Evolutionary conservation across 2,888 invertebrate species (phyloP), one percentile per base, ranked within the genome.

Genomic region (Himalopsyche anomala): DNA sequence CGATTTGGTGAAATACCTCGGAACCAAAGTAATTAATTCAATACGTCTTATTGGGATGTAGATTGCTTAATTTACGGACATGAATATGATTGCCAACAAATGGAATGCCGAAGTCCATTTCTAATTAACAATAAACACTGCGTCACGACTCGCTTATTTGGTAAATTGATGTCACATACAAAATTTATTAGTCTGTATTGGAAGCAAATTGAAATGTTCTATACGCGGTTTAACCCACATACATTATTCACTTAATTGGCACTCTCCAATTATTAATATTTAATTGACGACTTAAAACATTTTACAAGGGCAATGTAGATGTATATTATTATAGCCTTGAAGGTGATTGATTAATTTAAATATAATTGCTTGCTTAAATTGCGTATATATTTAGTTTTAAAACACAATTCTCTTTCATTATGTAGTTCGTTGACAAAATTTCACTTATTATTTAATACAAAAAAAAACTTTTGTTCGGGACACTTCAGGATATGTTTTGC

Each of bases 181-280:
- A 74, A 74, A 74, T 74, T 74, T 74, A 74, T 74, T 74, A 74
- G 74, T 38, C 15, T 38, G 74, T 74, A 74, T 74, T 74, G 74
- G 74, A 74, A 74, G 74, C 74, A 38, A 74, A 74, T 74, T 74
- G 74, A 74, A 74, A 36, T 74, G 74, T 38, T 74, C 74, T 69
- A 28, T 69, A 69, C 28, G 69, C 36, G 69, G 69, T 36, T 69
- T 28, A 69, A 28, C 69, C 74, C 74, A 74, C 15, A 74, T 74
- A 74, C 15, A 74, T 74, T 74, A 36, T 74, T 36, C 15, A 74
- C 74, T 36, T 36, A 74, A 74, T 36, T 15, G 36, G 74, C 74
- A 74, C 19, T 74, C 36, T 36, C 74, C 36, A 12, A 74, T 74
- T 74, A 62, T 62, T 62, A 62, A 28, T 62, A 51, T 51, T 51